These are phyloP conservation scores for Synergus gifuensis DNA, from an alignment of 2,888 invertebrate species.

Conservation along the genomic window DNA sequence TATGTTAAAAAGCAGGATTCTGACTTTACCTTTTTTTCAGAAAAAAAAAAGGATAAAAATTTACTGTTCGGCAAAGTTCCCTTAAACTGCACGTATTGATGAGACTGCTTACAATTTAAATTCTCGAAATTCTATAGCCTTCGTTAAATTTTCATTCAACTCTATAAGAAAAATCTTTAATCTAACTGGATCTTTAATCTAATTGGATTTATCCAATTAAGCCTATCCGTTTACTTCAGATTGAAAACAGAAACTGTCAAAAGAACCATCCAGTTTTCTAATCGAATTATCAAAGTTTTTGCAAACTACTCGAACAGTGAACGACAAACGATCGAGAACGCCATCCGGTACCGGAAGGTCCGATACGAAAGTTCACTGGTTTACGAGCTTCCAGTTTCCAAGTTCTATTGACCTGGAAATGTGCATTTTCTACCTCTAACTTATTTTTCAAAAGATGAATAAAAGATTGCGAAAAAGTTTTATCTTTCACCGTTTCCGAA, in stretches of 20 bases:
- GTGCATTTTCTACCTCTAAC: neutral
- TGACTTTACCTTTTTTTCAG: neutral
- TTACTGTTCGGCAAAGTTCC: neutral
- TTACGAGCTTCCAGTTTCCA: neutral
- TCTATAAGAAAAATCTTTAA: neutral
- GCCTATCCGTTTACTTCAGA: neutral
- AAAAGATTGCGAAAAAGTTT: too few relatives aligned
- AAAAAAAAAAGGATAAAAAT: neutral
- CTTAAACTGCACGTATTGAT: neutral
- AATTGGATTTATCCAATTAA: conserved; percentile 11
- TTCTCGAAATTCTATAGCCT: neutral
- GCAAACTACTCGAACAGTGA: neutral
- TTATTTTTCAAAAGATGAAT: neutral
- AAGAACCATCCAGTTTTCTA: neutral
- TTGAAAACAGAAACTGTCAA: conserved; percentile 4
- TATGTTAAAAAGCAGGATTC: neutral
- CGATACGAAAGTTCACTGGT: neutral
- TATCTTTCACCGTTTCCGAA: too few relatives aligned
- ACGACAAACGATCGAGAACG: neutral
- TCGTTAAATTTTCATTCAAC: conserved; percentile 14
- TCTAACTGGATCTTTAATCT: neutral
- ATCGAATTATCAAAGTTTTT: conserved; percentile 27
- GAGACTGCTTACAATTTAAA: neutral
- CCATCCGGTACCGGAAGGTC: neutral
- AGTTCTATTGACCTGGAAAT: neutral